Percentiles rank a stretch among this genome's conserved stretches.
Evolutionary conservation across 2,888 invertebrate genomes (phyloP).

Genomic region (Sphecodes monilicornis): DNA sequence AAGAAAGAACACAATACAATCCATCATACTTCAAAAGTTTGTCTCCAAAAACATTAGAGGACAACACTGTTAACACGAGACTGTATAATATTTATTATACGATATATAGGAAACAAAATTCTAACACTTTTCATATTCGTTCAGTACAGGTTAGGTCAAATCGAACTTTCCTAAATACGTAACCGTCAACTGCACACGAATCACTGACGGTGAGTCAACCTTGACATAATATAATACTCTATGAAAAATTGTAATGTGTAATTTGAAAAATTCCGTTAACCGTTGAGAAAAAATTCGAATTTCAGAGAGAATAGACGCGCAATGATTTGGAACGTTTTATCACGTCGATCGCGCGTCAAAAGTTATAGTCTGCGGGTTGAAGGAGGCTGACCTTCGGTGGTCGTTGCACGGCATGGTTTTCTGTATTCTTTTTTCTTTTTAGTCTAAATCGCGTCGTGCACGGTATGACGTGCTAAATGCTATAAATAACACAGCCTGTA

Average conservation of each 20-base stretch:
- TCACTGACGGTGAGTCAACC: conserved; percentile 48
- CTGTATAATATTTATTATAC: neutral
- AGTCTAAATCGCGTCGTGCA: conserved; percentile 56
- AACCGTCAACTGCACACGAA: conserved; percentile 36
- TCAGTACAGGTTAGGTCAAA: conserved; percentile 61
- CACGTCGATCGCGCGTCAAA: conserved; percentile 44
- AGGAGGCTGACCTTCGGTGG: conserved; percentile 73
- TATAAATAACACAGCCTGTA: conserved; percentile 80
- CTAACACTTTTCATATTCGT: conserved; percentile 33
- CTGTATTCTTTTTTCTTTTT: conserved; percentile 47
- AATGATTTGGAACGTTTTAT: conserved; percentile 28
- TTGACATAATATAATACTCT: conserved; percentile 23
- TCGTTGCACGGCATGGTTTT: conserved; percentile 69
- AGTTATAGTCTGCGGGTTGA: conserved; percentile 59
- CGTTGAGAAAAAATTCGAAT: conserved; percentile 23
- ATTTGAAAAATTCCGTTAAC: neutral
- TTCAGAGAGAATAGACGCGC: neutral
- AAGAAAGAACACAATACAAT: neutral
- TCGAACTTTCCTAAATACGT: conserved; percentile 40
- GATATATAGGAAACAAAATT: neutral
- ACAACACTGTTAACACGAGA: conserved; percentile 4
- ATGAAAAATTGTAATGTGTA: conserved; percentile 32
- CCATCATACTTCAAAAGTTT: neutral
- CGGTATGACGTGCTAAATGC: conserved; percentile 71
- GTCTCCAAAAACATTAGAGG: neutral